Evolutionary conservation across 2,113 vertebrate species (phyloP).

Genomic region (Seriola aureovittata): DNA sequence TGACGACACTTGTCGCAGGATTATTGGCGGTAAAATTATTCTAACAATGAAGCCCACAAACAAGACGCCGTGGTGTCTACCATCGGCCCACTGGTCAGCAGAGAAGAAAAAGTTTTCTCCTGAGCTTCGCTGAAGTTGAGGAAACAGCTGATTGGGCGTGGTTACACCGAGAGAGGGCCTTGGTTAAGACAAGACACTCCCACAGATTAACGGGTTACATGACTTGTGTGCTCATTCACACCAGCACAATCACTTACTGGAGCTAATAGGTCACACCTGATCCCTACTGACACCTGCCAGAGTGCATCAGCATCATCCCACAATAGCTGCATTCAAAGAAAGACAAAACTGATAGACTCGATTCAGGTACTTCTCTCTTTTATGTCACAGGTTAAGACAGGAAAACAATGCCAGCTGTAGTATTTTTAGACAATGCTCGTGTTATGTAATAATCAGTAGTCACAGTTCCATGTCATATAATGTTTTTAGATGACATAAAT

Average conservation of each 20-base stretch:
- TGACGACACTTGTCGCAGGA: slow-evolving; percentile 19
- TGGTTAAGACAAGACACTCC: slow-evolving; percentile 51
- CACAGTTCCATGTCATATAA: neutral
- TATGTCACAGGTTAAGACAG: neutral
- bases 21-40: neutral
- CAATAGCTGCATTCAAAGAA: neutral
- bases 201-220: slow-evolving; percentile 43
- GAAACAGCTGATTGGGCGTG: slow-evolving; percentile 76
- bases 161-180: slow-evolving; percentile 21
- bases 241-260: slow-evolving; percentile 8
- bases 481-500: too few species aligned
- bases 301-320: neutral
- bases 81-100: neutral
- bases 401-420: neutral
- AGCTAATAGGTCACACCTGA: slow-evolving; percentile 26
- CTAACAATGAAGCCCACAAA: neutral
- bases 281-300: slow-evolving; percentile 1
- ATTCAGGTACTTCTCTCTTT: neutral
- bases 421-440: neutral
- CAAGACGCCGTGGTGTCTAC: neutral
- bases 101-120: slow-evolving; percentile 40
- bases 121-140: slow-evolving; percentile 37
- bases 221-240: neutral
- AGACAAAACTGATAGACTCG: neutral
- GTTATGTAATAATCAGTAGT: neutral